Evolutionary conservation across 2,888 invertebrate genomes (phyloP).

Genomic region (Gasteruption jaculator): DNA sequence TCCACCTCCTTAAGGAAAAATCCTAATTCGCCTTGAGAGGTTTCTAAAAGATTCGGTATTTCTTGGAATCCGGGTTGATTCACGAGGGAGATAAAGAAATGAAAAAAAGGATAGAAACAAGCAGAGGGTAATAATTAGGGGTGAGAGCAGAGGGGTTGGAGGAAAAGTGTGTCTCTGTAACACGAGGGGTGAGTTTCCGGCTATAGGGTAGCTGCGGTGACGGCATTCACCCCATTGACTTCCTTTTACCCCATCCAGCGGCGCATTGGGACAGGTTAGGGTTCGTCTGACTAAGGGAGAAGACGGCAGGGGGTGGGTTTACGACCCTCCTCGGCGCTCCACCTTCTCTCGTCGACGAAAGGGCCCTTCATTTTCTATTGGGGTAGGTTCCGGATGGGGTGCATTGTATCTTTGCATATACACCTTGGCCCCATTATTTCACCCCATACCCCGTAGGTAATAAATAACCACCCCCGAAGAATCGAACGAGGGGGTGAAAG

Average conservation of each 20-base stretch:
- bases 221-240: conserved; percentile 6
- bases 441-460: conserved; percentile 20
- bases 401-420: too few species aligned
- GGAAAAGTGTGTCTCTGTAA: conserved; percentile 45
- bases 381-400: conserved; percentile 33
- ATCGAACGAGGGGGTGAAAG: too few species aligned
- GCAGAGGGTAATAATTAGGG: too few species aligned
- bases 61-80: too few species aligned
- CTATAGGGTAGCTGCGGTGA: conserved; percentile 3
- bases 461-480: too few species aligned
- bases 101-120: too few species aligned
- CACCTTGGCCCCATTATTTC: conserved; percentile 36
- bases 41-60: too few species aligned
- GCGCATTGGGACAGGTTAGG: conserved; percentile 35
- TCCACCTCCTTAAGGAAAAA: too few species aligned
- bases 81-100: too few species aligned
- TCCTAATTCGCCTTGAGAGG: too few species aligned
- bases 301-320: conserved; percentile 28
- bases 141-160: conserved; percentile 22
- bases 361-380: conserved; percentile 25
- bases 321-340: conserved; percentile 36
- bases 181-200: conserved; percentile 30
- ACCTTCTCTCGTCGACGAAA: conserved; percentile 6
- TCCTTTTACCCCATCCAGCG: conserved; percentile 17
- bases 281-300: conserved; percentile 30